A percentile compares a stretch with the other conserved stretches of the same genome.
Conservation (phyloP, 2,113 vertebrate species). For the Arizona elegans region DNA sequence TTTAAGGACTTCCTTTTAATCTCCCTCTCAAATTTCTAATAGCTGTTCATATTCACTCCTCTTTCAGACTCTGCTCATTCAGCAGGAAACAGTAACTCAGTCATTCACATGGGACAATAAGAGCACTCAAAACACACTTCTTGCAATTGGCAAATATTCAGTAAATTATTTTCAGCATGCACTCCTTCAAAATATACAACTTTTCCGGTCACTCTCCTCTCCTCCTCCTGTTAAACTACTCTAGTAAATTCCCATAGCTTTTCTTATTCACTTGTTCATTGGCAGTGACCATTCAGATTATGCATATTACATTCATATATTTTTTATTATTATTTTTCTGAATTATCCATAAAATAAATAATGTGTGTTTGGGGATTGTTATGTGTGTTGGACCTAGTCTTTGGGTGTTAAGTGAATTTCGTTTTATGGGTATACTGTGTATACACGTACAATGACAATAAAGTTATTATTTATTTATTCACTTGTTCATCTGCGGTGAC, state of each 20-base stretch:
- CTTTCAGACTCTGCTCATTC: background rate
- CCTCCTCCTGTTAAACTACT: background rate
- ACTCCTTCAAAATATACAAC: background rate
- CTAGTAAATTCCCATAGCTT: background rate
- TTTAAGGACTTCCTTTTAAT: background rate
- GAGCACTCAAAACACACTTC: background rate
- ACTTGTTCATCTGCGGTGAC: background rate
- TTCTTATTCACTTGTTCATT: background rate
- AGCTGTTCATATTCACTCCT: background rate
- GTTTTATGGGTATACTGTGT: no score
- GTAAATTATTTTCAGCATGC: background rate
- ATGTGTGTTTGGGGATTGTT: no score
- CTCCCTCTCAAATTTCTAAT: background rate
- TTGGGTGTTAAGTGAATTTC: no score
- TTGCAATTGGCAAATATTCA: background rate
- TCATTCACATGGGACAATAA: background rate
- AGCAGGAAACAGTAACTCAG: background rate
- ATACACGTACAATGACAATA: no score
- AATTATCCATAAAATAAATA: no score
- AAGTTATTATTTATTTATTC: background rate
- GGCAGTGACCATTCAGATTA: background rate
- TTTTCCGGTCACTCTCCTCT: background rate
- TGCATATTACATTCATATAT: background rate
- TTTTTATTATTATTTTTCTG: no score
- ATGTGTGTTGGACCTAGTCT: no score